Conservation (phyloP, 2,797 vertebrate species). For the Saxicola maurus region DNA sequence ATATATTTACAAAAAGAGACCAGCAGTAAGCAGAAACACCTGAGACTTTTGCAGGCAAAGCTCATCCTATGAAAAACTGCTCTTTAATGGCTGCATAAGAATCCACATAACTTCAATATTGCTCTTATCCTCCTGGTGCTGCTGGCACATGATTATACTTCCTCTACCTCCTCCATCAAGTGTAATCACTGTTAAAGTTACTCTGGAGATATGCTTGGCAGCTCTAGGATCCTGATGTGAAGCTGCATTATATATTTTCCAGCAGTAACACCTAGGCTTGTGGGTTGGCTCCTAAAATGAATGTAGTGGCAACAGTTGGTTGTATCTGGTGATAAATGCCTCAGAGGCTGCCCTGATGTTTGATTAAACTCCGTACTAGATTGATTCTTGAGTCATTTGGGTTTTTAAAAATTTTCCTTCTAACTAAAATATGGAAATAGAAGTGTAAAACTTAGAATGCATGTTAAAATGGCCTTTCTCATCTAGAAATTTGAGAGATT, state of each 20-base stretch:
- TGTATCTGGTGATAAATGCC: conserved; percentile 18
- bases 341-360: not conserved
- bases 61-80: conserved; percentile 12
- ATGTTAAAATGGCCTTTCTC: not conserved
- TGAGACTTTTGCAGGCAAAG: not conserved
- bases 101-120: conserved; percentile 20
- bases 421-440: conserved; percentile 5
- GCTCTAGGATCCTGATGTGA: not conserved
- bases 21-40: not conserved
- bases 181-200: conserved; percentile 52
- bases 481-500: not conserved
- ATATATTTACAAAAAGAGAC: not conserved
- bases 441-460: not conserved
- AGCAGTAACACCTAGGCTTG: conserved; percentile 9
- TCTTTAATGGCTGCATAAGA: conserved; percentile 1
- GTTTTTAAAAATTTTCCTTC: not conserved
- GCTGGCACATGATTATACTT: conserved; percentile 39
- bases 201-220: conserved; percentile 38
- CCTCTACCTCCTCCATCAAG: conserved; percentile 35
- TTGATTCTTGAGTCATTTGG: not conserved
- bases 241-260: conserved; percentile 35
- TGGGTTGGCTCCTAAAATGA: conserved; percentile 20
- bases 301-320: not conserved
- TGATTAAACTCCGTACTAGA: not conserved
- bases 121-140: not conserved